Base-by-base conservation (phyloP, 2,888 invertebrate genomes). In the Xestia sexstrigata region DNA sequence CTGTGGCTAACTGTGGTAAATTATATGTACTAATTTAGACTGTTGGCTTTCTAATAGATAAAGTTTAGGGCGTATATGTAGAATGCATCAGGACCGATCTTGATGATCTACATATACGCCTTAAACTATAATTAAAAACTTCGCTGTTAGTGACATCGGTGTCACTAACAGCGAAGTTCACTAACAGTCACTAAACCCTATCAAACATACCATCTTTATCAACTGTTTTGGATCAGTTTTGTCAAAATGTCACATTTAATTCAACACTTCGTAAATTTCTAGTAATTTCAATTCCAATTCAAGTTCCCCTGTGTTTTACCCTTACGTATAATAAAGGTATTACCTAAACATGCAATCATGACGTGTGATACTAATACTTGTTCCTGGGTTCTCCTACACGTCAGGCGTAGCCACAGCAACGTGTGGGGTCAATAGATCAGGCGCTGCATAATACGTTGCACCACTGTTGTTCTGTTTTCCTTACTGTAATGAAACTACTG, bases 351-450 rank as follows among this genome's bases (percentile, higher is more conserved):
- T 15, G 39, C n/a, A 63, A 63, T 63, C 30, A 45, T 79, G 68
- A 63, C 63, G 23, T 67, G 15, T 52, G 30, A 58, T 7, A 60
- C n/a, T 60, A 35, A 35, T 30, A 66, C 35, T 30, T 62, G 68
- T 81, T 81, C 81, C 81, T 81, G 68, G 81, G 68, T 81, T 81
- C 76, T 66, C 80, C 66, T 76, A 35, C 17, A 70, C 70, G 67
- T 76, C 62, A 81, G 42, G 17, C 45, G 7, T 30, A 6, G 70
- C 49, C 30, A 39, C 23, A 71, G 13, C 20, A 69, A 81, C 82
- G 81, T 78, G 78, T 70, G 17, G 13, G 78, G 82, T 82, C 78
- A 74, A 78, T 8, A 74, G 82, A 70, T 70, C 70, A 81, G 49
- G 15, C 26, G n/a, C 17, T 58, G 62, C 62, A 77, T 77, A 67